Percentiles rank a stretch among this genome's conserved stretches.
These are phyloP conservation scores for Xylocampa areola DNA, from an alignment of 2,888 invertebrate species.

Conservation along the genomic window DNA sequence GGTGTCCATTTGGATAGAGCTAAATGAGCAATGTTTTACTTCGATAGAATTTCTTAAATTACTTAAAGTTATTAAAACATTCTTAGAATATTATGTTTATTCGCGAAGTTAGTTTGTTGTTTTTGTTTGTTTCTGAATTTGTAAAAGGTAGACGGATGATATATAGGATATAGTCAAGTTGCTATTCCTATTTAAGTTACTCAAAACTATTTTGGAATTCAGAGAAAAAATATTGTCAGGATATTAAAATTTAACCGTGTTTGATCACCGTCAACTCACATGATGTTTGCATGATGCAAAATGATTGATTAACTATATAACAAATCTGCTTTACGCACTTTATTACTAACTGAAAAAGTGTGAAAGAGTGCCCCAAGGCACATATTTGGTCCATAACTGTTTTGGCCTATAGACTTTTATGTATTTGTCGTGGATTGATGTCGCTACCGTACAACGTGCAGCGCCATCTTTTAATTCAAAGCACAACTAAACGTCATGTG, in stretches of 20 bases:
- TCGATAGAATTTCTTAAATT: constrained; percentile 34
- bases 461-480: no score
- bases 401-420: not conserved
- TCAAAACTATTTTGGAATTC: no score
- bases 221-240: not conserved
- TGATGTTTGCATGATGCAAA: no score
- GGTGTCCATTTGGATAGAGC: constrained; percentile 54
- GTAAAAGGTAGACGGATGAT: not conserved
- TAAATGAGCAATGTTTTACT: constrained; percentile 47
- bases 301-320: no score
- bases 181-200: not conserved
- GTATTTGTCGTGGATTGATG: no score
- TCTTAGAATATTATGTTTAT: constrained; percentile 16
- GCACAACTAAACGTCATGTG: no score
- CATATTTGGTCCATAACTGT: not conserved
- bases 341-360: no score
- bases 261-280: no score
- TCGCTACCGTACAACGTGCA: no score
- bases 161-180: not conserved
- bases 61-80: constrained; percentile 24
- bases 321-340: no score
- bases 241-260: no score
- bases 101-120: not conserved
- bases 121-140: not conserved
- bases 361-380: constrained; percentile 4